These are phyloP conservation scores for Bellardia bayeri DNA, from an alignment of 2,888 invertebrate species.

Conservation along the genomic window DNA sequence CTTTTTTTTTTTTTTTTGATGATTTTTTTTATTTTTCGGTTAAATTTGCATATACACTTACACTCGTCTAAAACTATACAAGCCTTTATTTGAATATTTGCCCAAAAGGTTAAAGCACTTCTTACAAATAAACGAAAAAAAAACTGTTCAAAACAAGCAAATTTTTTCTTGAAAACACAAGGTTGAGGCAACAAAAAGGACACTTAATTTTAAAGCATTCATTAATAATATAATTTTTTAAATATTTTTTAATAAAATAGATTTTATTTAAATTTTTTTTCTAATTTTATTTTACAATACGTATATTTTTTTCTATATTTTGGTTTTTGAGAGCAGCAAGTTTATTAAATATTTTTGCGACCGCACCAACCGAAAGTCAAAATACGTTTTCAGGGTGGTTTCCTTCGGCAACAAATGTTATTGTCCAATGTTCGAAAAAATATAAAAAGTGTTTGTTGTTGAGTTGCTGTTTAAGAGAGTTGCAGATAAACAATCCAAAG, in stretches of 20 bases:
- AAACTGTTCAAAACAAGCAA: slow-evolving; percentile 10
- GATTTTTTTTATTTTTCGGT: slow-evolving; percentile 5
- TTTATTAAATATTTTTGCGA: slow-evolving; percentile 74
- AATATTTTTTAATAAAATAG: background rate
- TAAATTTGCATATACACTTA: background rate
- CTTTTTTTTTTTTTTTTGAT: background rate
- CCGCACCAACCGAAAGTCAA: slow-evolving; percentile 83
- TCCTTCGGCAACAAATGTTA: slow-evolving; percentile 75
- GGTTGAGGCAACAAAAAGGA: slow-evolving; percentile 47
- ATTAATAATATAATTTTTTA: background rate
- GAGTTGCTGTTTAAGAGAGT: slow-evolving; percentile 44
- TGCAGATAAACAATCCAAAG: background rate
- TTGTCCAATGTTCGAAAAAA: slow-evolving; percentile 69
- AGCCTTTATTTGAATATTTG: slow-evolving; percentile 59
- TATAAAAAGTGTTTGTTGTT: slow-evolving; percentile 17
- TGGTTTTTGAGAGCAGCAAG: background rate
- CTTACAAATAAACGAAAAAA: slow-evolving; percentile 29
- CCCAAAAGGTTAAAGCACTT: slow-evolving; percentile 65
- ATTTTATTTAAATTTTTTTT: background rate
- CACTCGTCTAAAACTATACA: slow-evolving; percentile 19
- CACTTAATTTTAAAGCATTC: slow-evolving; percentile 34
- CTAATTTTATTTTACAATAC: background rate
- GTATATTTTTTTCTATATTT: slow-evolving; percentile 11
- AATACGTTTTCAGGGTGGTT: slow-evolving; percentile 82
- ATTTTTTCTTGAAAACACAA: background rate